These are phyloP conservation scores for Hypotaenidia philippensis DNA, from an alignment of 2,797 vertebrate species.

Conservation along the genomic window DNA sequence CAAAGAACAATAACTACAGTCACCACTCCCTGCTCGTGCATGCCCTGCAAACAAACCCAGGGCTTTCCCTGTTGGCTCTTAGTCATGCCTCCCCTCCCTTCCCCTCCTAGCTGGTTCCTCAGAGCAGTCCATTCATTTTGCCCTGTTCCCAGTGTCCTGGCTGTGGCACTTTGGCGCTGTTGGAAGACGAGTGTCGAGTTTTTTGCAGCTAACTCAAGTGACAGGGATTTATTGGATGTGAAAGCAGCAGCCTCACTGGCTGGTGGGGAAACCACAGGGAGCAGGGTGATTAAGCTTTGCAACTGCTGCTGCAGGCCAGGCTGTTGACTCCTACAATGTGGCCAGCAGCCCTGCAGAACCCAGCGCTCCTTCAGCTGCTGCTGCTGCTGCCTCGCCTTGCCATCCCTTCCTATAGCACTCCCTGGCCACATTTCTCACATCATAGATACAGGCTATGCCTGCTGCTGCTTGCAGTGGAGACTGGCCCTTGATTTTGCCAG, in stretches of 20 bases:
- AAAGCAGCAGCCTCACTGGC: background rate
- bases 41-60: background rate
- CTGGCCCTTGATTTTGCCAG: background rate
- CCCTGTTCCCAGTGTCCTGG: background rate
- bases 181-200: background rate
- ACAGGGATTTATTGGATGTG: background rate
- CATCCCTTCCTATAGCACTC: background rate
- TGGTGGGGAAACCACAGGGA: no score
- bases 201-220: background rate
- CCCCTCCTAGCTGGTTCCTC: background rate
- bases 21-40: background rate
- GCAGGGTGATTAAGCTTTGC: background rate
- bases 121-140: accelerated
- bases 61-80: background rate
- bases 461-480: accelerated
- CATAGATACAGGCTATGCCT: background rate
- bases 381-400: background rate
- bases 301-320: background rate
- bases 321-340: background rate
- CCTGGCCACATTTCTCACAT: background rate
- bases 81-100: background rate
- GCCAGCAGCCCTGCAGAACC: background rate
- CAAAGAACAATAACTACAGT: background rate
- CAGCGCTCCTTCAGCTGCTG: background rate
- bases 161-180: background rate